Evolutionary conservation across 1,140 invertebrate species (phyloP), one percentile per base, ranked within the genome.

Genomic region (Pogonomyrmex barbatus): DNA sequence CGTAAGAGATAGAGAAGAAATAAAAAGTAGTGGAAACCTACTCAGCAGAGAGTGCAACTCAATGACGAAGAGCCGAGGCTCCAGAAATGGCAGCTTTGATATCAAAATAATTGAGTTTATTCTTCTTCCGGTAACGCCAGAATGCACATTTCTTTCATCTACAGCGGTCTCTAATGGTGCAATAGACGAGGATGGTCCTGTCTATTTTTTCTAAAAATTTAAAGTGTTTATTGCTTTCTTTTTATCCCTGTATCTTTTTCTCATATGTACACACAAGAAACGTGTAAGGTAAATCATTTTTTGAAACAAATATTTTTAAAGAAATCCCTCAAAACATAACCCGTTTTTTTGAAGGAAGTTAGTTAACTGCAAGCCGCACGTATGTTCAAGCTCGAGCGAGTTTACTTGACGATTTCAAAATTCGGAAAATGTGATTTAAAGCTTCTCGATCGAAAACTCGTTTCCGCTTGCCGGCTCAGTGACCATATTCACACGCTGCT

Each of bases 21-120:
- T 54, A 62, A 58, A 65, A 50, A 63, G 42, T 70, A 60, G 76
- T 10, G 33, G 9, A 60, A 89, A 68, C 47, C 70, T 77, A 42
- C 12, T 63, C 36, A 54, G 12, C 47, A 62, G 54, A 86, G 62
- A 88, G 75, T 56, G 54, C 81, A 63, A 75, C 56, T 91, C 84
- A 79, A 82, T 87, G 86, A 87, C 73, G 76, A 90, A 79, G 85
- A 89, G 62, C 62, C 39, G 36, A 36, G 81, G 73, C 47, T 71
- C 79, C 52, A 91, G 91, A 90, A 91, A 91, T 85, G 85, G 87
- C 63, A 87, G 90, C 91, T 91, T 90, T 91, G 89, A 89, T 90
- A 85, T 90, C 75, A 77, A 92, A 89, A 92, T 91, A 91, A 92
- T 91, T 87, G 81, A 91, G 86, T 92, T 91, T 91, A 89, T 88